Evolutionary conservation across 2,797 vertebrate species (phyloP).

Genomic region (Gallinago solitaria): DNA sequence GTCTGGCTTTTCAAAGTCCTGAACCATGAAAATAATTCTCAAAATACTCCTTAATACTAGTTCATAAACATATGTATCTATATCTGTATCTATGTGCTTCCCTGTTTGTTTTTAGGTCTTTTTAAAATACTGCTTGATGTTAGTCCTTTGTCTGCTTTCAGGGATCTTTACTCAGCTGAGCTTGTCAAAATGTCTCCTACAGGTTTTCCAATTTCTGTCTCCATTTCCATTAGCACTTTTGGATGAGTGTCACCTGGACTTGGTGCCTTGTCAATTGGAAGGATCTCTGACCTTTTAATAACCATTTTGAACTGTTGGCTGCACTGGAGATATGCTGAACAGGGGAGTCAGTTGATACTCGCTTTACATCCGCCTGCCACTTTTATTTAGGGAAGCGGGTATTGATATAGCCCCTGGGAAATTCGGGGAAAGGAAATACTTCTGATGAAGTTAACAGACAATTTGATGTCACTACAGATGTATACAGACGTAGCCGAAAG

Average conservation of each 20-base stretch:
- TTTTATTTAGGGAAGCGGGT: slow-evolving; percentile 51
- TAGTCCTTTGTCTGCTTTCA: not conserved
- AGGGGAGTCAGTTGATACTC: not conserved
- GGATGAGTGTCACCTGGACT: slow-evolving; percentile 49
- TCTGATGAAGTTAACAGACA: slow-evolving; percentile 66
- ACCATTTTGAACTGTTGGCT: slow-evolving; percentile 23
- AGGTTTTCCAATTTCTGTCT: slow-evolving; percentile 57
- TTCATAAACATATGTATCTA: not conserved
- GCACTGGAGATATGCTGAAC: slow-evolving; percentile 2
- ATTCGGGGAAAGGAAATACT: slow-evolving; percentile 50
- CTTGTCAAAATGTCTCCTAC: slow-evolving; percentile 51
- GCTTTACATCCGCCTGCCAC: slow-evolving; percentile 2
- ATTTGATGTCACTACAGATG: slow-evolving; percentile 47
- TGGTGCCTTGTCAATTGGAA: slow-evolving; percentile 40
- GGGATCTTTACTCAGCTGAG: slow-evolving; percentile 6
- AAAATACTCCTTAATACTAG: not conserved
- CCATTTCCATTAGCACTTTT: slow-evolving; percentile 60
- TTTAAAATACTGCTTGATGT: not conserved
- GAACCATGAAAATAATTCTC: not conserved
- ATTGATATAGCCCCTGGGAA: slow-evolving; percentile 53
- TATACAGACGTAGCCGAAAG: slow-evolving; percentile 27
- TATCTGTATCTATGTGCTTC: not conserved
- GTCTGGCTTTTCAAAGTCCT: not conserved
- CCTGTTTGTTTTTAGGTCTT: not conserved
- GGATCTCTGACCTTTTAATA: slow-evolving; percentile 52